Evolutionary conservation across 2,113 vertebrate genomes (phyloP).

Genomic region (Puma concolor): DNA sequence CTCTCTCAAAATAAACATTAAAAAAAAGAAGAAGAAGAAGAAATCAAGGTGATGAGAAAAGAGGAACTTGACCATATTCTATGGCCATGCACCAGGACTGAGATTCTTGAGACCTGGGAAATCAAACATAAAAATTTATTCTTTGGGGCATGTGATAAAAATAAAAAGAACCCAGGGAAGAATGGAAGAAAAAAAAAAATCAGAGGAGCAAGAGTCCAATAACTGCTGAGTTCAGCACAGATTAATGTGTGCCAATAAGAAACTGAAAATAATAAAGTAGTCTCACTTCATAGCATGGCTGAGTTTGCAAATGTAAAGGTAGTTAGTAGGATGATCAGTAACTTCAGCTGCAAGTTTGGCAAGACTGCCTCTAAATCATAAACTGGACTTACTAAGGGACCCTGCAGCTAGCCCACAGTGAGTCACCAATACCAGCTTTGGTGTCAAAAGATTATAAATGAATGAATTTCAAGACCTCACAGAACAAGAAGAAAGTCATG

Average conservation of each 20-base stretch:
- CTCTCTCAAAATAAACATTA: too few species aligned
- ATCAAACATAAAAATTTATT: neutral
- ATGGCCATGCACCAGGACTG: neutral
- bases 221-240: neutral
- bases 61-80: neutral
- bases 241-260: too few species aligned
- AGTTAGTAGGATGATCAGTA: neutral
- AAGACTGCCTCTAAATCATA: neutral
- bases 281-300: rapidly evolving
- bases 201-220: neutral
- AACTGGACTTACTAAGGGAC: neutral
- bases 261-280: neutral
- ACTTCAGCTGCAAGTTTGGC: neutral
- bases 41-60: neutral
- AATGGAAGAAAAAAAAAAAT: neutral
- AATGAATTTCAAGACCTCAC: neutral
- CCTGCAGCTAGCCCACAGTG: neutral
- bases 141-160: neutral
- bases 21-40: too few species aligned
- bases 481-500: neutral
- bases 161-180: neutral
- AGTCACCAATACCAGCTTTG: neutral
- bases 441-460: neutral
- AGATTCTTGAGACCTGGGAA: neutral
- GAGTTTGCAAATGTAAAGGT: neutral